Percentiles rank a stretch among this genome's conserved stretches.
Evolutionary conservation across 2,113 vertebrate genomes (phyloP).

Genomic region (Pterocles gutturalis): DNA sequence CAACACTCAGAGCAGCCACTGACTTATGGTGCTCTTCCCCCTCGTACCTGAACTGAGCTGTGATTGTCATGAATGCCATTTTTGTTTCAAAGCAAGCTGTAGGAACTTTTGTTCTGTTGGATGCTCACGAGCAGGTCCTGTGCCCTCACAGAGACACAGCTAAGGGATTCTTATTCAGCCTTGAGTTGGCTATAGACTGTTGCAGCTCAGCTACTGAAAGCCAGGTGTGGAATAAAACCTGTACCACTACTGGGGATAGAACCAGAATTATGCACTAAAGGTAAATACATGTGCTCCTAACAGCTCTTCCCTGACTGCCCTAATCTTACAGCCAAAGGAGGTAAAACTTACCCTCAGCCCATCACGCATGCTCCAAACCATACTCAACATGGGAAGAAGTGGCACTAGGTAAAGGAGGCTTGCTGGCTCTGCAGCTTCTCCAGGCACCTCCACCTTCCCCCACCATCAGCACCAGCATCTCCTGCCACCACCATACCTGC

Average conservation of each 20-base stretch:
- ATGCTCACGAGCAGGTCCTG: neutral
- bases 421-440: neutral
- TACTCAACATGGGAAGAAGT: neutral
- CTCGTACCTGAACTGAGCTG: neutral
- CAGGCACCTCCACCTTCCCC: neutral
- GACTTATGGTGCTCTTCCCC: rapidly evolving
- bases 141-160: neutral
- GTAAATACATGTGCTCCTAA: rapidly evolving
- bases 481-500: neutral
- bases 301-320: neutral
- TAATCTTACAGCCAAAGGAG: neutral
- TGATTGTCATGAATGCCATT: neutral
- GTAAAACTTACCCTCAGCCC: neutral
- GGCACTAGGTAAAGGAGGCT: rapidly evolving
- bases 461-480: neutral
- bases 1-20: neutral
- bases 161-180: neutral
- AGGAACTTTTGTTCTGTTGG: neutral
- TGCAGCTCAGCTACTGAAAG: neutral
- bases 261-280: neutral
- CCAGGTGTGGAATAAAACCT: neutral
- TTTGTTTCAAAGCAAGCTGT: neutral
- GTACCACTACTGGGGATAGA: neutral
- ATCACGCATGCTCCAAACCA: neutral
- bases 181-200: neutral